Base-by-base conservation (phyloP, 2,797 vertebrate genomes). In the Chelonia mydas region DNA sequence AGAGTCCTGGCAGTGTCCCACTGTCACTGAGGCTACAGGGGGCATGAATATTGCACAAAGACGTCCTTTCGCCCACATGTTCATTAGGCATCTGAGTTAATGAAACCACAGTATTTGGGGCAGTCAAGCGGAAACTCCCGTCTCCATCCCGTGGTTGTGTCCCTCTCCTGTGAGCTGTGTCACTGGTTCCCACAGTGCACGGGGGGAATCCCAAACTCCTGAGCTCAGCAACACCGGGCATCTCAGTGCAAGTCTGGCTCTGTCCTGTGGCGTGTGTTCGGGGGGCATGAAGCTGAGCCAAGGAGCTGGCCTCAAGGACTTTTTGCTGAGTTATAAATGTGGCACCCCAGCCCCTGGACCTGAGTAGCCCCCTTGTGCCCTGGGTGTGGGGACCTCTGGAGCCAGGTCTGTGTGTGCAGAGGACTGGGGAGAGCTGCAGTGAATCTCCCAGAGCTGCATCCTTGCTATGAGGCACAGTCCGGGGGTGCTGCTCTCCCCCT, bases 381-480 rank as follows among this genome's bases (percentile, higher is more conserved):
- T 47, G 28, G 47, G 28, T 5, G 1, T 50, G 76, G 45, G 27
- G 19, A 45, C 19, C 47, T 77, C 74, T 28, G 37, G 28, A 27
- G 11, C 74, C 74, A 21, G 37, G 41, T 19, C 15, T 2, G 15
- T 12, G 41, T 33, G 81, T 33, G 17, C 65, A 72, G 65, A 37
- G 59, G 25, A 45, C 53, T 27, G 45, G 55, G 65, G 47, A 61
- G 79, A 54, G 78, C 68, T 81, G 83, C 78, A 5, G 31, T 13
- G 59, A n/a, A 5, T 49, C 9, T 7, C 72, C 15, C 5, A 11
- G n/a, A n/a, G 65, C 16, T 47, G n/a, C 16, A 27, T 27, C 50
- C 19, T 37, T 12, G 51, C 33, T 28, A 28, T 2, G 31, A 7
- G 15, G 49, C 28, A 4, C 4, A 2, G 3, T 31, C 31, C 3